Evolutionary conservation across 2,797 vertebrate species (phyloP), one percentile per base, ranked within the genome.

Genomic region (Carapus acus): DNA sequence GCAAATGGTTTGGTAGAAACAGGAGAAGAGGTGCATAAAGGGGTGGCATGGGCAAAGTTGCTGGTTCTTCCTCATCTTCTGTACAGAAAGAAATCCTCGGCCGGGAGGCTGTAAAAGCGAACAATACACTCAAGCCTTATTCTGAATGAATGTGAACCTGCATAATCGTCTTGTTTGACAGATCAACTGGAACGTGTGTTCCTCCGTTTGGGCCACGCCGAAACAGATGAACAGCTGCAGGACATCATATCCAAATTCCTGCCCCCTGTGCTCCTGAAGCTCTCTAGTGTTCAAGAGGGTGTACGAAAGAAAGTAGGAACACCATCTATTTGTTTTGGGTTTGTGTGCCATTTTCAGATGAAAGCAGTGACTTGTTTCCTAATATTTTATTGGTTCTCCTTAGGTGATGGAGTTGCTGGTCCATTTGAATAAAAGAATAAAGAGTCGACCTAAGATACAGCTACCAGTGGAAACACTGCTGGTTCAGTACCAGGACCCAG

Each of bases 351-450:
- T n/a, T n/a, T n/a, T n/a, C n/a, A n/a, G n/a, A n/a, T n/a, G n/a
- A n/a, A n/a, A n/a, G n/a, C n/a, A n/a, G n/a, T n/a, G n/a, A n/a
- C n/a, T n/a, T n/a, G n/a, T n/a, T 16, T 15, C 43, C n/a, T 19
- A 1, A 6, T 8, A 36, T 1, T 42, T 2, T 47, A 18, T 8
- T 50, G 24, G 24, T 9, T 27, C 24, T 9, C 24, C 51, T 29
- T 68, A 99, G 96, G 96, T 99, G n/a, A 99, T 99, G 96, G 96
- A 99, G 67, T 68, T 99, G 56, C 82, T 98, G 69, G 96, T 99
- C 68, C 96, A 99, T 65, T 59, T 99, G 68, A 99, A 99, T 79
- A 99, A 98, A 68, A 90, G 96, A 60, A 98, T 99, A 69, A 99
- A 99, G 86, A 99, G 96, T 78, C 84, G 96, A 20, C 94, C 96